These are phyloP conservation scores for Cerastis rubricosa DNA, from an alignment of 2,888 invertebrate genomes.

Conservation along the genomic window DNA sequence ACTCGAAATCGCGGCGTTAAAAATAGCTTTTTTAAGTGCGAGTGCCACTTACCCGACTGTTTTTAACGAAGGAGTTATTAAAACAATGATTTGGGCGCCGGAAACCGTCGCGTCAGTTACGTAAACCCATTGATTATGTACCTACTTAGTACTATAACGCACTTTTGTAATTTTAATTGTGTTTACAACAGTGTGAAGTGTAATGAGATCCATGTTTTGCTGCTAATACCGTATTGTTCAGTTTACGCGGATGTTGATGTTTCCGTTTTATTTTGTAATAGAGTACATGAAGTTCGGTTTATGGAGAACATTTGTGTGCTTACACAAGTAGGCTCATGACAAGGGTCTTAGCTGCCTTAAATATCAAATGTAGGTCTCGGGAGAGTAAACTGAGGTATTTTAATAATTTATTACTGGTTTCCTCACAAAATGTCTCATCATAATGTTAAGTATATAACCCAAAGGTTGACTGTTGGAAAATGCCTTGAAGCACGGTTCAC, in stretches of 20 bases:
- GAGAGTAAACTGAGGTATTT: constrained; percentile 27
- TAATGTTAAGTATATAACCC: neutral
- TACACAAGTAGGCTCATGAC: constrained; percentile 21
- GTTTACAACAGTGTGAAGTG: constrained; percentile 60
- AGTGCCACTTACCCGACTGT: constrained; percentile 67
- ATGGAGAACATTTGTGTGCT: constrained; percentile 12
- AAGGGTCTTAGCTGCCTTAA: constrained; percentile 41
- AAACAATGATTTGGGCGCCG: constrained; percentile 77
- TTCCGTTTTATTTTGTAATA: constrained; percentile 32
- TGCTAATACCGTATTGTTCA: constrained; percentile 43
- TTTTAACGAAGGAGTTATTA: constrained; percentile 71
- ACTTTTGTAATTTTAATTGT: constrained; percentile 68
- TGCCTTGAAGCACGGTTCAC: neutral
- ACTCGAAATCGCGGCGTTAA: constrained; percentile 57
- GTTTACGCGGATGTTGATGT: constrained; percentile 35
- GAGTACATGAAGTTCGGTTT: constrained; percentile 13
- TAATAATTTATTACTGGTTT: constrained; percentile 35
- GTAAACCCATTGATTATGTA: constrained; percentile 64
- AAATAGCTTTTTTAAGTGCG: constrained; percentile 70
- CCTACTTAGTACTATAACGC: constrained; percentile 59
- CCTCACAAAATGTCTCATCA: neutral
- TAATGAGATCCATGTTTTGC: constrained; percentile 54
- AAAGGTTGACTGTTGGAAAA: neutral
- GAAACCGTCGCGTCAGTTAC: constrained; percentile 70
- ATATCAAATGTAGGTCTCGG: constrained; percentile 46